phyloP scores from a whole-genome alignment of 1,140 invertebrate species.

The Caenorhabditis latens region DNA sequence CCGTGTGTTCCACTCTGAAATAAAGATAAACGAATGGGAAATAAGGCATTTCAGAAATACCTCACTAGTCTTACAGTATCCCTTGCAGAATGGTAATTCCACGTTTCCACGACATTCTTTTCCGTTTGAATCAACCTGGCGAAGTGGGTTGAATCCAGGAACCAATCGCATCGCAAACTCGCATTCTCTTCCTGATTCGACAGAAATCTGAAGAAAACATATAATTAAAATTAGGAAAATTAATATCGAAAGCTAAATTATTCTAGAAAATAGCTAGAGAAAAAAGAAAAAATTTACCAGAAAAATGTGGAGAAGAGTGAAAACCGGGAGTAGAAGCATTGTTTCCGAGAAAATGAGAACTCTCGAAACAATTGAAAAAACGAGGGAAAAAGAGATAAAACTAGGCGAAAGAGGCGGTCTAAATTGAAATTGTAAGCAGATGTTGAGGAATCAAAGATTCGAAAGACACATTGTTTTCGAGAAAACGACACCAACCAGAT shows the following conservation, averaged over 20 bases:
- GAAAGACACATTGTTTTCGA: conserved; percentile 11
- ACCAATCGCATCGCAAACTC: conserved; percentile 35
- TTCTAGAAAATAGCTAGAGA: background rate
- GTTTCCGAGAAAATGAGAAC: background rate
- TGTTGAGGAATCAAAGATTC: background rate
- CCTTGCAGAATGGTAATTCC: conserved; percentile 46
- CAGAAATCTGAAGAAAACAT: background rate
- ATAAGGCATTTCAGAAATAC: background rate
- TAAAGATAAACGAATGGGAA: background rate
- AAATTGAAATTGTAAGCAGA: background rate
- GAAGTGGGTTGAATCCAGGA: conserved; percentile 12
- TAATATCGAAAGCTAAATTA: too few relatives aligned
- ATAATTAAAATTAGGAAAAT: too few relatives aligned
- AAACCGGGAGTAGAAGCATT: background rate
- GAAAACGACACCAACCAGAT: background rate
- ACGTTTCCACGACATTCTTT: conserved; percentile 46
- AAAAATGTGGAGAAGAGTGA: conserved; percentile 10
- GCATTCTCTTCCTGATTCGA: conserved; percentile 41
- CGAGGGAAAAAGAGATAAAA: background rate
- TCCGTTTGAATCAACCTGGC: background rate
- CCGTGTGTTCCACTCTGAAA: conserved; percentile 44
- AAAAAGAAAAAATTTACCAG: background rate
- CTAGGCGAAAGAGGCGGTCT: background rate
- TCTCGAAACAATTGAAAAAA: background rate
- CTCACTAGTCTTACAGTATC: conserved; percentile 50